A percentile compares a stretch with the other conserved stretches of the same genome.
Conservation (phyloP, 1,140 invertebrate species). For the Trinorchestia longiramus region DNA sequence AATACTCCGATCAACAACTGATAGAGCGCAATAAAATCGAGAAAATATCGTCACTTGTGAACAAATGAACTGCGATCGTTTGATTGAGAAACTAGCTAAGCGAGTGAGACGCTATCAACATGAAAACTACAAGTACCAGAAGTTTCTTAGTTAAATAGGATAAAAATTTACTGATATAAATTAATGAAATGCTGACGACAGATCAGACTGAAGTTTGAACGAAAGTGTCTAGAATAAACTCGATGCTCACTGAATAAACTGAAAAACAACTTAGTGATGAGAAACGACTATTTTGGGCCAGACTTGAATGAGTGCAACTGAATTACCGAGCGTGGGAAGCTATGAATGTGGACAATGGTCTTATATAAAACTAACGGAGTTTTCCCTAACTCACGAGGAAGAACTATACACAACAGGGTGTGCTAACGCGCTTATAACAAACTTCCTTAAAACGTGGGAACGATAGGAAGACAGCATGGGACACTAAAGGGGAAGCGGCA, state of each 20-base stretch:
- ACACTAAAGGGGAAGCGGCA: slow-evolving; percentile 30
- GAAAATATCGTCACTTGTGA: background rate
- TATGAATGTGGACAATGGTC: background rate
- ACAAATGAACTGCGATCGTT: slow-evolving; percentile 15
- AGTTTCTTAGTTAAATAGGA: background rate
- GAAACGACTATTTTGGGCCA: background rate
- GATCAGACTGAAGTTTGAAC: background rate
- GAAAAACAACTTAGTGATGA: background rate
- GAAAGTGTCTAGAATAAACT: background rate
- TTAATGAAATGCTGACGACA: background rate
- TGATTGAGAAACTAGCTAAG: background rate
- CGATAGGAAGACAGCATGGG: background rate
- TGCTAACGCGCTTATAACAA: slow-evolving; percentile 51
- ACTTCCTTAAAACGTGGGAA: slow-evolving; percentile 41
- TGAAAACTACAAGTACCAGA: background rate
- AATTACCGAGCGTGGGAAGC: slow-evolving; percentile 1
- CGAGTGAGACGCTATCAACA: background rate
- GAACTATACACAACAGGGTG: slow-evolving; percentile 53
- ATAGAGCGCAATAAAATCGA: slow-evolving; percentile 1
- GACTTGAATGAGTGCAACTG: background rate
- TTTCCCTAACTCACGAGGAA: slow-evolving; percentile 20
- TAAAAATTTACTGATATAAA: background rate
- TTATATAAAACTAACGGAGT: slow-evolving; percentile 44
- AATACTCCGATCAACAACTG: slow-evolving; percentile 22
- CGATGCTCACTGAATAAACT: background rate